Percentiles rank a stretch among this genome's conserved stretches.
phyloP scores from a whole-genome alignment of 1,140 invertebrate genomes.

The Matsumurasca onukii region DNA sequence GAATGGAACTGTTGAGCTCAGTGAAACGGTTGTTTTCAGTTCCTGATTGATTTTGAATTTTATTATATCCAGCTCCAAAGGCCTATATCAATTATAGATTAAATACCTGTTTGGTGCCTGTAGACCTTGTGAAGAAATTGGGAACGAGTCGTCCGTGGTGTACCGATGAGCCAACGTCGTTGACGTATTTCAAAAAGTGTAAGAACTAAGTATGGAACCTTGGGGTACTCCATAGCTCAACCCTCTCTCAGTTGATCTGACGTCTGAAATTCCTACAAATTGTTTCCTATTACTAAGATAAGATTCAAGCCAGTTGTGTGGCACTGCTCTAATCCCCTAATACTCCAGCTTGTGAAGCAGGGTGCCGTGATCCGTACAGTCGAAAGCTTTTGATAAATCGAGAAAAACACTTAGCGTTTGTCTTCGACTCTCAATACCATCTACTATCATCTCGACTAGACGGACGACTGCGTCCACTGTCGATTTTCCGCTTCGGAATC shows the following conservation, averaged over 20 bases:
- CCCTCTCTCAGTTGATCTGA: not conserved
- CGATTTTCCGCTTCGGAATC: not conserved
- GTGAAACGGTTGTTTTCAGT: not conserved
- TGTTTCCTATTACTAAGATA: not conserved
- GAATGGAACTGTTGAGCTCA: not conserved
- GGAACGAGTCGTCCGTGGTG: not conserved
- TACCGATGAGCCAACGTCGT: not conserved
- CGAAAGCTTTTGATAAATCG: too few species aligned
- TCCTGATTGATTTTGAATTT: not conserved
- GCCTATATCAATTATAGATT: too few species aligned
- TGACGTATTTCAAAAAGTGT: not conserved
- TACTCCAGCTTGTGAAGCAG: not conserved
- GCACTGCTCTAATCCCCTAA: not conserved
- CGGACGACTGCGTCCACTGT: not conserved
- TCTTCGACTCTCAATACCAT: not conserved
- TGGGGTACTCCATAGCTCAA: not conserved
- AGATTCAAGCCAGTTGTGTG: not conserved
- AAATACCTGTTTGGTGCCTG: too few species aligned
- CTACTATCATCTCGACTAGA: not conserved
- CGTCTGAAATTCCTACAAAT: not conserved
- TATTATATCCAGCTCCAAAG: too few species aligned
- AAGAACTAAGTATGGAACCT: not conserved
- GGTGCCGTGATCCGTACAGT: not conserved
- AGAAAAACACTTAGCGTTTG: not conserved
- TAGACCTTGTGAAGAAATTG: not conserved